Conservation (phyloP, 2,888 invertebrate species). For the Nephrocerus scutellatus region DNA sequence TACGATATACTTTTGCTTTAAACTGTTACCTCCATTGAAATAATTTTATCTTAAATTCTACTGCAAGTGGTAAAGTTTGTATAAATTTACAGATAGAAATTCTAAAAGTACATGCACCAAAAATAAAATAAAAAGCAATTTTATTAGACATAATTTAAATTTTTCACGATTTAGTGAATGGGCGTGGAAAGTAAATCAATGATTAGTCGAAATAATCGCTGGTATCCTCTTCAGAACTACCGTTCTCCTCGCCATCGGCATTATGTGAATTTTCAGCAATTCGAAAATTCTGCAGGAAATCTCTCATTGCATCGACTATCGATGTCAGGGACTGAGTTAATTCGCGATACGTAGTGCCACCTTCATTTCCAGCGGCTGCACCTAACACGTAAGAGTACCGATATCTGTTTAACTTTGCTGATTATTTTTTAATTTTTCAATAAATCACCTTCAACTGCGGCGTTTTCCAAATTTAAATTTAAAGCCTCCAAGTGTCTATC, state of each 20-base stretch:
- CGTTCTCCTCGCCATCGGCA: conserved; percentile 48
- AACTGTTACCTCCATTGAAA: too few relatives aligned
- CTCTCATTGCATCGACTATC: conserved; percentile 65
- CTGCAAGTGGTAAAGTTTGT: too few relatives aligned
- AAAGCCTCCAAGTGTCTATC: conserved; percentile 30
- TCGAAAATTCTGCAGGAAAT: conserved; percentile 60
- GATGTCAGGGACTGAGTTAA: conserved; percentile 59
- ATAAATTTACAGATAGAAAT: too few relatives aligned
- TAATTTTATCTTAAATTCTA: too few relatives aligned
- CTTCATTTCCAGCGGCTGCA: conserved; percentile 40
- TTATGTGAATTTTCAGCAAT: conserved; percentile 51
- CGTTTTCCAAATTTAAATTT: conserved; percentile 31
- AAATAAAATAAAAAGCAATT: too few relatives aligned
- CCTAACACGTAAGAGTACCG: conserved; percentile 24
- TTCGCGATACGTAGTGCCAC: conserved; percentile 39
- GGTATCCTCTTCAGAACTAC: conserved; percentile 50
- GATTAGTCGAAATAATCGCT: conserved; percentile 48
- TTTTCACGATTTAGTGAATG: too few relatives aligned
- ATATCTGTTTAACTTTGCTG: conserved; percentile 5
- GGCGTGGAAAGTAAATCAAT: too few relatives aligned
- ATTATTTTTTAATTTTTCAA: background rate
- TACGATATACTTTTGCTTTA: too few relatives aligned
- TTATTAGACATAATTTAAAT: too few relatives aligned
- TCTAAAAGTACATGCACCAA: too few relatives aligned
- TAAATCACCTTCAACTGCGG: conserved; percentile 29